phyloP scores from a whole-genome alignment of 2,113 vertebrate genomes.

The Sceloporus undulatus region DNA sequence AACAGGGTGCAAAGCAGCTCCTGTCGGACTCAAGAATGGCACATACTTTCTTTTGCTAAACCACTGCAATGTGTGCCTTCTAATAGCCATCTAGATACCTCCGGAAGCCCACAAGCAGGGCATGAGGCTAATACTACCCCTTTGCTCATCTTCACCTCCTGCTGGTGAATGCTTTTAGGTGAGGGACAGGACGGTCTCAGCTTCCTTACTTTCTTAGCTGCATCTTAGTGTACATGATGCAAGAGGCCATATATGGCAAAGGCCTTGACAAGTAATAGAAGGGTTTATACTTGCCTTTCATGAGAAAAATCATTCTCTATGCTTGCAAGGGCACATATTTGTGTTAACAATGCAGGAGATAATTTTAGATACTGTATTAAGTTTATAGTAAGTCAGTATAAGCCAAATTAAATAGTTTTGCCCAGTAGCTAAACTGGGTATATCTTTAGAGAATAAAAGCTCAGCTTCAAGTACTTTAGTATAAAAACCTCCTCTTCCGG shows the following conservation, averaged over 20 bases:
- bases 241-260: neutral
- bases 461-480: too few relatives aligned
- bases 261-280: neutral
- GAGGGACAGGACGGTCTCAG: neutral
- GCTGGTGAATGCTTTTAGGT: neutral
- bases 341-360: too few relatives aligned
- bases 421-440: too few relatives aligned
- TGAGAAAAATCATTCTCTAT: neutral
- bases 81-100: neutral
- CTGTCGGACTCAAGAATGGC: neutral
- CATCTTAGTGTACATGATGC: neutral
- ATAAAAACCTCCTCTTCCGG: too few relatives aligned
- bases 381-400: too few relatives aligned
- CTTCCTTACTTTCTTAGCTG: neutral
- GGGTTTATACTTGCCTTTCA: neutral
- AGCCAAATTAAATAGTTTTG: too few relatives aligned
- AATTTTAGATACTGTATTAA: too few relatives aligned
- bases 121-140: neutral
- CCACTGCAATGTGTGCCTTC: neutral
- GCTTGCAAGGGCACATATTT: neutral
- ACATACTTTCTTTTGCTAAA: neutral
- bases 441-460: too few relatives aligned
- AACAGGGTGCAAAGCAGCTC: neutral
- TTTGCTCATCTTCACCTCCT: neutral
- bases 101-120: neutral